phyloP scores from a whole-genome alignment of 2,888 invertebrate genomes.

The Andrena marginata region DNA sequence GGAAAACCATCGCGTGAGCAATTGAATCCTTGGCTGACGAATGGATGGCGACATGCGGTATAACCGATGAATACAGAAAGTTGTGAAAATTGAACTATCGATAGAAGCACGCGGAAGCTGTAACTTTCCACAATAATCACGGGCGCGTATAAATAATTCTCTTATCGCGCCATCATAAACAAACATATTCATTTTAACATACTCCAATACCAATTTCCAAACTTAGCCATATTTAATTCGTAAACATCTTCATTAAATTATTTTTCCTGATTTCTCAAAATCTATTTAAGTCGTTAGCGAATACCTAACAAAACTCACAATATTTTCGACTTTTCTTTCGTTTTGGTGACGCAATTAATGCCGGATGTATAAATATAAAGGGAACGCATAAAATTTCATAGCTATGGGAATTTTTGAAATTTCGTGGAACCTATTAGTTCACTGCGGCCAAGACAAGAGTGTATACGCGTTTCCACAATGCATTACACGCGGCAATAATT shows the following conservation, averaged over 20 bases:
- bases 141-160: not conserved
- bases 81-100: not conserved
- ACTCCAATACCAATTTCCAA: no score
- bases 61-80: not conserved
- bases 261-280: no score
- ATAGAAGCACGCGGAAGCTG: not conserved
- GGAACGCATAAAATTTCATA: not conserved
- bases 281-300: no score
- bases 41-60: slow-evolving; percentile 6
- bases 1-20: slow-evolving; percentile 24
- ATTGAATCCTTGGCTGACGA: slow-evolving; percentile 36
- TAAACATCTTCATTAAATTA: no score
- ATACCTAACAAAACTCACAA: not conserved
- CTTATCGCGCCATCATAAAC: not conserved
- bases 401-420: slow-evolving; percentile 21
- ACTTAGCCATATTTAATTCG: no score
- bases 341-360: not conserved
- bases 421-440: slow-evolving; percentile 42
- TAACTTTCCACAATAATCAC: not conserved
- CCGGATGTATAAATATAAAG: no score
- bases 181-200: not conserved
- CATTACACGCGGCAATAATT: slow-evolving; percentile 52
- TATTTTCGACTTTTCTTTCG: not conserved
- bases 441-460: slow-evolving; percentile 7
- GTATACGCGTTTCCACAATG: slow-evolving; percentile 45